Evolutionary conservation across 2,888 invertebrate genomes (phyloP).

Genomic region (Tupiocoris notatus): DNA sequence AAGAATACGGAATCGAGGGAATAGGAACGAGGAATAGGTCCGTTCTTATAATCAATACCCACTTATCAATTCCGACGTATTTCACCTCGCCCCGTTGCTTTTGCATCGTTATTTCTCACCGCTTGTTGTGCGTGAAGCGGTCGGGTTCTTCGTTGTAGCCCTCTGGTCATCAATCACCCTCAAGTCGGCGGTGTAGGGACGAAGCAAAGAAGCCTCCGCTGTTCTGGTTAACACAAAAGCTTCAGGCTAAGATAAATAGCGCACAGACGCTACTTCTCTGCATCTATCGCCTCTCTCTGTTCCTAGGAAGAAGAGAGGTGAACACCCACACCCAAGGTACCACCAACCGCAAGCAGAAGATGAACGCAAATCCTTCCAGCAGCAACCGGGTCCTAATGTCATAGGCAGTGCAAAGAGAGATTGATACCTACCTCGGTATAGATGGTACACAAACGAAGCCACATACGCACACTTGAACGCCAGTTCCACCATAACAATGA

Average conservation of each 20-base stretch:
- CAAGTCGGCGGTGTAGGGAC: background rate
- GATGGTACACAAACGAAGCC: background rate
- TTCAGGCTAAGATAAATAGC: conserved; percentile 26
- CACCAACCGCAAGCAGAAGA: background rate
- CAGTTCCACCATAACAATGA: conserved; percentile 13
- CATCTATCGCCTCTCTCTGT: background rate
- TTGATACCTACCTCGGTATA: conserved; percentile 18
- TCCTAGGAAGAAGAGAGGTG: background rate
- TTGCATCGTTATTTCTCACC: conserved; percentile 14
- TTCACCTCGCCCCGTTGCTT: background rate
- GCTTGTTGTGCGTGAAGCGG: background rate
- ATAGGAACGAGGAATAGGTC: no score
- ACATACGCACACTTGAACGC: background rate
- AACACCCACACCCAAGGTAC: background rate
- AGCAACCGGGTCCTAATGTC: conserved; percentile 17
- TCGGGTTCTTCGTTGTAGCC: background rate
- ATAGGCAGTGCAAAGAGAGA: conserved; percentile 32
- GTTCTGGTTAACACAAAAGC: conserved; percentile 22
- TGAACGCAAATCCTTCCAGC: background rate
- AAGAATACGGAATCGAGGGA: no score
- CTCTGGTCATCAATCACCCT: conserved; percentile 28
- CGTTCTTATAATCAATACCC: conserved; percentile 16
- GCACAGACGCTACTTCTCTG: background rate
- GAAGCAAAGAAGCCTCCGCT: background rate
- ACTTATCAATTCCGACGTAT: conserved; percentile 17